Conservation (phyloP, 2,888 invertebrate genomes). For the Ophion ventricosus region DNA sequence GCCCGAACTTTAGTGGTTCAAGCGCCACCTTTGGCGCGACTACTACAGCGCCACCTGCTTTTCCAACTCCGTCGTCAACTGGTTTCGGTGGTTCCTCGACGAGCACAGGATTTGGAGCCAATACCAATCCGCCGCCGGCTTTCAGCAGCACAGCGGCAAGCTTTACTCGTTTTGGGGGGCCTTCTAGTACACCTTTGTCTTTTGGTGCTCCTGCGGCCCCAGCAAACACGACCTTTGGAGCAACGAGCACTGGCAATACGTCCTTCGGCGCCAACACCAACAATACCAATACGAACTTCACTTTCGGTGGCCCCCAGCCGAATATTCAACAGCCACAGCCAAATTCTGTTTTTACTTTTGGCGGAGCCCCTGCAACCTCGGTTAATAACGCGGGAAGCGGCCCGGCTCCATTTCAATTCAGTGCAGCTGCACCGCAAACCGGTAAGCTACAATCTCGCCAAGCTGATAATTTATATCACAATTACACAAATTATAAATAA, state of each 20-base stretch:
- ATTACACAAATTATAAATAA: neutral
- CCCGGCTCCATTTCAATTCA: constrained; percentile 75
- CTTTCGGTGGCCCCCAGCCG: constrained; percentile 62
- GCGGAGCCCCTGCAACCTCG: constrained; percentile 24
- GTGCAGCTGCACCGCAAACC: constrained; percentile 71
- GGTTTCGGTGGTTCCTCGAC: constrained; percentile 63
- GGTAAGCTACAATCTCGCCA: constrained; percentile 64
- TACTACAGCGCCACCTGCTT: constrained; percentile 53
- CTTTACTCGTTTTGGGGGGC: constrained; percentile 54
- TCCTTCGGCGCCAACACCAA: constrained; percentile 27
- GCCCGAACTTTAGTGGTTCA: constrained; percentile 28
- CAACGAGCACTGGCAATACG: constrained; percentile 33
- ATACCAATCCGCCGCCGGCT: constrained; percentile 42
- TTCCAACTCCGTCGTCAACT: constrained; percentile 50
- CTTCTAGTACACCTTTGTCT: constrained; percentile 48
- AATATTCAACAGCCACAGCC: constrained; percentile 55
- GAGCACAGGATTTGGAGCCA: constrained; percentile 47
- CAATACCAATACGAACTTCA: constrained; percentile 49
- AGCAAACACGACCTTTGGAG: constrained; percentile 62
- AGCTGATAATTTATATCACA: neutral
- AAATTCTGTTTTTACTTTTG: constrained; percentile 61
- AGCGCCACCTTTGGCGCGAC: constrained; percentile 63
- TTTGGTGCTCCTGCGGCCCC: constrained; percentile 68
- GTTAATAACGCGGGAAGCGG: constrained; percentile 53
- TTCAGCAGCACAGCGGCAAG: constrained; percentile 39